phyloP scores from a whole-genome alignment of 1,140 invertebrate genomes.

The Odontomachus brunneus region DNA sequence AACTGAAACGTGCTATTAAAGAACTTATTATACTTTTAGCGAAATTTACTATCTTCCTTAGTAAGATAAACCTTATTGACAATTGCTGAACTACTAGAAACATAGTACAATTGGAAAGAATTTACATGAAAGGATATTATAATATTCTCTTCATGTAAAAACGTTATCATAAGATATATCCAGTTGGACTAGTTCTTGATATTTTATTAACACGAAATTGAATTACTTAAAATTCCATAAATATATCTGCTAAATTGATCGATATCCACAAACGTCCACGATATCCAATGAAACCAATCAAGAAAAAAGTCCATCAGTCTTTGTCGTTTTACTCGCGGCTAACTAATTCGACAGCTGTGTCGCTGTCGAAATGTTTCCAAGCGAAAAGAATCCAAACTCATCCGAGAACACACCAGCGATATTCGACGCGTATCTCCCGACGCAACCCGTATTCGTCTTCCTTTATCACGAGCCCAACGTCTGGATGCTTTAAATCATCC shows the following conservation, averaged over 20 bases:
- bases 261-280: neutral
- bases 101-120: no score
- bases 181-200: neutral
- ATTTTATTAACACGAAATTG: neutral
- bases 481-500: constrained; percentile 29
- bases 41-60: no score
- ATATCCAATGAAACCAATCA: neutral
- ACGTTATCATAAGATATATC: neutral
- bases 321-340: neutral
- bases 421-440: neutral
- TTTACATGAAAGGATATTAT: no score
- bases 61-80: no score
- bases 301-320: no score
- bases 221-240: neutral
- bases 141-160: no score
- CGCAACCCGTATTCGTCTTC: neutral
- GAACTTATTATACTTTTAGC: no score
- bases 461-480: constrained; percentile 15
- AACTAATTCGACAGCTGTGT: neutral
- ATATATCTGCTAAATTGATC: neutral
- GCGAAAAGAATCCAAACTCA: neutral
- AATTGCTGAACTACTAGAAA: no score
- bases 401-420: neutral
- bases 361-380: neutral
- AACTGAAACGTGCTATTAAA: no score